These are phyloP conservation scores for Automeris io DNA, from an alignment of 2,888 invertebrate genomes.

Conservation along the genomic window DNA sequence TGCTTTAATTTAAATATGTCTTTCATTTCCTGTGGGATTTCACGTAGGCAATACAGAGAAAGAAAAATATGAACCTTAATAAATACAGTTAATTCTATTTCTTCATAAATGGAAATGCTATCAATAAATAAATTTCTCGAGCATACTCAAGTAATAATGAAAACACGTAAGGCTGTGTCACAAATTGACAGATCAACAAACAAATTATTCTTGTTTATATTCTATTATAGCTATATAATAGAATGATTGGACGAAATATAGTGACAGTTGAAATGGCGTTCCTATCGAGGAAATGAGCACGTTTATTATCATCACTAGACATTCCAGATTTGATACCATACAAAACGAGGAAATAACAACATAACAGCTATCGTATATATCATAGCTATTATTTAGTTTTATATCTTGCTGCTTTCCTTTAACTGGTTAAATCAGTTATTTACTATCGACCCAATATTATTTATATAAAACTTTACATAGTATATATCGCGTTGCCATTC, in stretches of 20 bases:
- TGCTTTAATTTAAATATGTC: too few relatives aligned
- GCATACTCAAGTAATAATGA: neutral
- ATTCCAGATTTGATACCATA: conserved; percentile 4
- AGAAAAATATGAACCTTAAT: too few relatives aligned
- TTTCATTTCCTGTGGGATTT: too few relatives aligned
- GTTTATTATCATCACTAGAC: conserved; percentile 8
- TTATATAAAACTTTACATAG: too few relatives aligned
- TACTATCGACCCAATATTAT: too few relatives aligned
- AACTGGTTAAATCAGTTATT: too few relatives aligned
- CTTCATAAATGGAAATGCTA: too few relatives aligned
- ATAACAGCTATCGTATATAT: conserved; percentile 1
- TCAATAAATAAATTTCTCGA: too few relatives aligned
- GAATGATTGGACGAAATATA: conserved; percentile 4
- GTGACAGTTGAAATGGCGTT: conserved; percentile 6
- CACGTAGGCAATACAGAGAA: too few relatives aligned
- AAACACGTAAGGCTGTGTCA: neutral
- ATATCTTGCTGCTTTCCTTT: too few relatives aligned
- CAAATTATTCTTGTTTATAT: conserved; percentile 3
- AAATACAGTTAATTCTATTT: too few relatives aligned
- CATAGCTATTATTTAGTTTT: neutral
- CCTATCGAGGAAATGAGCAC: conserved; percentile 6
- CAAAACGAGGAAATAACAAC: conserved; percentile 4
- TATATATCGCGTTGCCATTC: too few relatives aligned
- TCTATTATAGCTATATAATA: conserved; percentile 2
- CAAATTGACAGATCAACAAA: conserved; percentile 5